Conservation (phyloP, 2,113 vertebrate species). For the Apteryx mantelli region DNA sequence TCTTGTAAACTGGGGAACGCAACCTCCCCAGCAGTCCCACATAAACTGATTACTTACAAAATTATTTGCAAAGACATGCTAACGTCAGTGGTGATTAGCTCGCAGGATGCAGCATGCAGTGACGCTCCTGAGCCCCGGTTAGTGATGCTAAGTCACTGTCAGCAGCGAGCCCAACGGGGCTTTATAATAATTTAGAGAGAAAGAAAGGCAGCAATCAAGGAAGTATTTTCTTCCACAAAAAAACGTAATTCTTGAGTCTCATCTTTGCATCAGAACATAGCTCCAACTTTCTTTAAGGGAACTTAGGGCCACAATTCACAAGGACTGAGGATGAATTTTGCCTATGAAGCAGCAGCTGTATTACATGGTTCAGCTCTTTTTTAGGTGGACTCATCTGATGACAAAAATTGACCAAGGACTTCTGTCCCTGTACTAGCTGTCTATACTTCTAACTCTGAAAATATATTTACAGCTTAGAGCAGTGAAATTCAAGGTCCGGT, state of each 20-base stretch:
- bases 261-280: neutral
- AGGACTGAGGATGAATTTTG: neutral
- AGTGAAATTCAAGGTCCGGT: neutral
- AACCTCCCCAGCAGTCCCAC: neutral
- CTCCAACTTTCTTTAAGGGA: neutral
- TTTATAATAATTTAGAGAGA: neutral
- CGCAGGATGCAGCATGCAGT: neutral
- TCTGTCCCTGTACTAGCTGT: neutral
- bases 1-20: neutral
- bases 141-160: neutral
- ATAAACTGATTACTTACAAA: neutral
- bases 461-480: neutral
- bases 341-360: neutral
- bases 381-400: neutral
- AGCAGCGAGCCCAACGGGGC: neutral
- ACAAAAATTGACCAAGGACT: neutral
- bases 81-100: neutral
- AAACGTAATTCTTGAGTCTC: neutral
- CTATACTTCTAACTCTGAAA: neutral
- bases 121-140: neutral
- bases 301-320: neutral
- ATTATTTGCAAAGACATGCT: neutral
- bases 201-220: neutral
- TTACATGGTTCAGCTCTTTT: neutral
- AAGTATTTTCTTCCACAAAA: neutral